Evolutionary conservation across 2,888 invertebrate species (phyloP).

Genomic region (Dryocosmus kuriphilus): DNA sequence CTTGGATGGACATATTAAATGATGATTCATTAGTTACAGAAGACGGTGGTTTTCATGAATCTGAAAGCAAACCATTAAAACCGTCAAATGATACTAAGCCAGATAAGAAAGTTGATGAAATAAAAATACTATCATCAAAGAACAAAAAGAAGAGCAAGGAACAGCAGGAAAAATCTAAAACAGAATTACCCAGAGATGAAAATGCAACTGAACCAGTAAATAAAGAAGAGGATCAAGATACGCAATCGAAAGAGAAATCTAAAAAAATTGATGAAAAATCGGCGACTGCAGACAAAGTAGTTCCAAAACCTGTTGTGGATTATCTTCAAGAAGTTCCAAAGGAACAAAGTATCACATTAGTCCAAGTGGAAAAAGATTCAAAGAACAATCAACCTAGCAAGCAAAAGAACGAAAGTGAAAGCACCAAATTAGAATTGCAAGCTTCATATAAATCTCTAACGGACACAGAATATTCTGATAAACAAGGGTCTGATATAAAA

Average conservation of each 20-base stretch:
- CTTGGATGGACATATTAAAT: conserved; percentile 68
- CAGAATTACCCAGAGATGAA: neutral
- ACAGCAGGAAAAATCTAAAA: neutral
- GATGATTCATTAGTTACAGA: conserved; percentile 64
- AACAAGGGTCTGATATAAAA: neutral
- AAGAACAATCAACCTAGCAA: conserved; percentile 56
- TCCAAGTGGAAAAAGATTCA: neutral
- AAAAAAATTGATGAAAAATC: neutral
- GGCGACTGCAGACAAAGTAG: no score
- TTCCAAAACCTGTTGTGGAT: neutral
- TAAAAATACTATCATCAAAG: neutral
- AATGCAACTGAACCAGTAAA: neutral
- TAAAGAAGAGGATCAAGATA: neutral
- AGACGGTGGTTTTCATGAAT: conserved; percentile 52
- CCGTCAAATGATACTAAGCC: neutral
- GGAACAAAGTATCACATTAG: conserved; percentile 21
- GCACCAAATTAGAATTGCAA: conserved; percentile 16
- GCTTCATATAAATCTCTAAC: conserved; percentile 22
- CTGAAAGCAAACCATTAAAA: neutral
- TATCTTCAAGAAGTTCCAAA: conserved; percentile 6
- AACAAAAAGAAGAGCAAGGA: neutral
- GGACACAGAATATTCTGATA: neutral
- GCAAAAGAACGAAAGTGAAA: conserved; percentile 53
- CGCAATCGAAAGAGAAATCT: neutral
- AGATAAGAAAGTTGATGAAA: neutral